Evolutionary conservation across 1,140 invertebrate genomes (phyloP).

Genomic region (Drosophila bocki): DNA sequence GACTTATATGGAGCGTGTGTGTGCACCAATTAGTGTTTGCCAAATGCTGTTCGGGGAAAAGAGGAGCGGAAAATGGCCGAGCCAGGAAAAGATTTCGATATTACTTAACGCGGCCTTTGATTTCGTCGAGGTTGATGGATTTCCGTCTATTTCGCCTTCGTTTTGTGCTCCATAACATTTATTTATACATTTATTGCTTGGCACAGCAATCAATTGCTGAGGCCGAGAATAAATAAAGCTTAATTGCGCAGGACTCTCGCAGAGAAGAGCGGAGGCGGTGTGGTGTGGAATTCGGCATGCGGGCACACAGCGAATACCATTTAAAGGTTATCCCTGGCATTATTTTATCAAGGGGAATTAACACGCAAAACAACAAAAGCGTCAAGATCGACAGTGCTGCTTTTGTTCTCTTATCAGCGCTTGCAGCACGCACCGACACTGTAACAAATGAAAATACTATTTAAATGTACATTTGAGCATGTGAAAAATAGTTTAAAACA

Average conservation of each 20-base stretch:
- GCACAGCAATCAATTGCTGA: conserved; percentile 72
- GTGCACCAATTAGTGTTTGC: conserved; percentile 71
- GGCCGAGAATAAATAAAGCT: conserved; percentile 81
- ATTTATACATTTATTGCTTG: conserved; percentile 81
- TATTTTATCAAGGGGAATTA: conserved; percentile 84
- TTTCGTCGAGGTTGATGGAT: conserved; percentile 60
- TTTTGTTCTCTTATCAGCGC: conserved; percentile 58
- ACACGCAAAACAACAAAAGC: conserved; percentile 72
- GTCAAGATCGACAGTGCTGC: conserved; percentile 26
- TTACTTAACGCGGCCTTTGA: conserved; percentile 68
- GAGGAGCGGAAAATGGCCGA: conserved; percentile 2
- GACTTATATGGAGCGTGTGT: conserved; percentile 25
- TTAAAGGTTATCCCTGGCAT: conserved; percentile 81
- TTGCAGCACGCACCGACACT: conserved; percentile 69
- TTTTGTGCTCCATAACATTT: conserved; percentile 73
- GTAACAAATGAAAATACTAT: not conserved
- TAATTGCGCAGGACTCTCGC: conserved; percentile 68
- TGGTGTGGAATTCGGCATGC: conserved; percentile 52
- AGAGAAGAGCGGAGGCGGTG: not conserved
- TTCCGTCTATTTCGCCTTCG: conserved; percentile 38
- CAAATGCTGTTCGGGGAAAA: conserved; percentile 23
- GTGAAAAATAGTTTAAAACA: not conserved
- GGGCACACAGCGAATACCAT: conserved; percentile 66
- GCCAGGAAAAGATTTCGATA: conserved; percentile 60
- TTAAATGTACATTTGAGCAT: not conserved